Base-by-base conservation (phyloP, 2,113 vertebrate species). In the Bagarius yarrelli region DNA sequence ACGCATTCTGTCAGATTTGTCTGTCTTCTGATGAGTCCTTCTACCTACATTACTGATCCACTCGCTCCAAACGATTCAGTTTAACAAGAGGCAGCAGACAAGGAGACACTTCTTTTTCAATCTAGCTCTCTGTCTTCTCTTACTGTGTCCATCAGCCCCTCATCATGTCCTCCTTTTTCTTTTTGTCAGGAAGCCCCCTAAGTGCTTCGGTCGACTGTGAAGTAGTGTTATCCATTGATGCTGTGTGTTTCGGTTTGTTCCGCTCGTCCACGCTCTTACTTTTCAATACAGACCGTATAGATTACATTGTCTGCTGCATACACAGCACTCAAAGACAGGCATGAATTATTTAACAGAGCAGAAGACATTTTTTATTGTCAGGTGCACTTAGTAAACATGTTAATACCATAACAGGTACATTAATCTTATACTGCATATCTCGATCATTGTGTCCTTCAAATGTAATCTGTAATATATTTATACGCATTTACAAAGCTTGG, bases 1-100 rank as follows among this genome's bases (percentile, higher is more conserved):
- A 93, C 91, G 82, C 83, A 85, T 91, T 92, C 90, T 92, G 92
- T 93, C 91, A 92, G 86, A 88, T 91, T 90, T 63, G 77, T 91
- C 90, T 89, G 83, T 84, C 91, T 90, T 84, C 88, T 86, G 89
- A 91, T 86, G 86, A 86, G 85, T 81, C 83, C 79, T 73, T 76
- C 77, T 81, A 47, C 83, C 89, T 85, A 70, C 34, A 67, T 82
- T 79, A 76, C 78, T 50, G 71, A 15, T 59, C 36, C 32, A 61
- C 32, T 67, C n/a, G 83, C 55, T 61, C 79, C 53, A 55, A 55
- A 50, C 5, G 73, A 83, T 74, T 83, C 78, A 27, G 72, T 34
- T 69, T 83, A 85, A 85, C 59, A 66, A 50, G 47, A 47, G 23
- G 27, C 74, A 66, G 69, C 50, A 59, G 32, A 36, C 76, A 80